Conservation (phyloP, 2,797 vertebrate species). For the Hippopotamyrus pictus region DNA sequence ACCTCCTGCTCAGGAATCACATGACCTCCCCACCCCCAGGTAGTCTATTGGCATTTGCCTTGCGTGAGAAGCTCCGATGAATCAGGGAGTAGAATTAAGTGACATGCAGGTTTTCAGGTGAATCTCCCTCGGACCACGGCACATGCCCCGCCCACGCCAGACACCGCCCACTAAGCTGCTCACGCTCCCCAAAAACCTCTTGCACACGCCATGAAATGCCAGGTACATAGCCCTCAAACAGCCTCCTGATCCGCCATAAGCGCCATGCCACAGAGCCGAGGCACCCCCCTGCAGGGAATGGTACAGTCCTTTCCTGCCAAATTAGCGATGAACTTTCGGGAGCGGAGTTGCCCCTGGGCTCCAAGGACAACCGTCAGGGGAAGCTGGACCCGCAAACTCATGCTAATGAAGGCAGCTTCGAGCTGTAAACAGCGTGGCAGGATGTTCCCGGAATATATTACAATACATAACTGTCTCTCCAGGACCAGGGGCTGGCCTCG, state of each 20-base stretch:
- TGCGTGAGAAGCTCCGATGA: background rate
- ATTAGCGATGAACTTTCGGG: constrained; percentile 59
- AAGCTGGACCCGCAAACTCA: constrained; percentile 61
- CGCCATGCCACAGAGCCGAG: constrained; percentile 14
- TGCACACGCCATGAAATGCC: background rate
- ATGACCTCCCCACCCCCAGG: constrained; percentile 19
- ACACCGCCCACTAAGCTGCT: background rate
- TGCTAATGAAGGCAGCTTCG: constrained; percentile 72
- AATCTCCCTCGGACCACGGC: no score
- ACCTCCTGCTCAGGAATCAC: constrained; percentile 40
- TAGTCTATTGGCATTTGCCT: background rate
- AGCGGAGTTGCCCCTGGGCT: constrained; percentile 55
- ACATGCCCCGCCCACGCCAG: background rate
- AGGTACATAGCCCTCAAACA: background rate
- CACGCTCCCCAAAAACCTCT: background rate
- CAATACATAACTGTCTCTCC: constrained; percentile 74
- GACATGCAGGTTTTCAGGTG: background rate
- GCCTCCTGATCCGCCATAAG: background rate
- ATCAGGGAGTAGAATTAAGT: background rate
- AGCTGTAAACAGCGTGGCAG: constrained; percentile 70
- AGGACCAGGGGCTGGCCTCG: constrained; percentile 48
- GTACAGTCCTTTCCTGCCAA: constrained; percentile 41
- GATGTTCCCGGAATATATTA: constrained; percentile 74
- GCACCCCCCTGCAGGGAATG: constrained; percentile 8
- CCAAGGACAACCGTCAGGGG: constrained; percentile 74